phyloP scores from a whole-genome alignment of 2,888 invertebrate genomes.

The Diarsia mendica region DNA sequence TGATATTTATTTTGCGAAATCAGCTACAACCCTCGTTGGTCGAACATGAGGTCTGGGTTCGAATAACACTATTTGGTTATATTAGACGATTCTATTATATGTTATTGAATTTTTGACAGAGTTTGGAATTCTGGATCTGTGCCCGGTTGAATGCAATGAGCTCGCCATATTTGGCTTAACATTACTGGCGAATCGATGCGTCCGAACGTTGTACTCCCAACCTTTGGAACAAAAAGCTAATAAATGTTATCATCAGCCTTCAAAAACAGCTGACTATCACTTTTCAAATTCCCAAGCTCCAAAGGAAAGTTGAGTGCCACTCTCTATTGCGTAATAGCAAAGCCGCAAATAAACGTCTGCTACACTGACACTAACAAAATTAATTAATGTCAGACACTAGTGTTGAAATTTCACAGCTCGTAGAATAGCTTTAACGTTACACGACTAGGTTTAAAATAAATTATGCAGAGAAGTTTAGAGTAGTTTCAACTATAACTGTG shows the following conservation, averaged over 20 bases:
- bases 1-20: background rate
- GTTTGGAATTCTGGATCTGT: background rate
- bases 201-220: background rate
- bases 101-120: background rate
- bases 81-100: background rate
- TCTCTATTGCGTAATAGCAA: background rate
- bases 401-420: constrained; percentile 18
- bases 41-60: background rate
- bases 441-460: constrained; percentile 9
- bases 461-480: constrained; percentile 17
- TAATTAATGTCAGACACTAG: constrained; percentile 20
- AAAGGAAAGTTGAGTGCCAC: background rate
- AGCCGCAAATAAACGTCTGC: constrained; percentile 26
- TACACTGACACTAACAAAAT: constrained; percentile 12
- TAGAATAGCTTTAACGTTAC: background rate
- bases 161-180: background rate
- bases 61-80: background rate
- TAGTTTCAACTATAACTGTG: constrained; percentile 10
- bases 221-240: background rate
- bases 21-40: background rate
- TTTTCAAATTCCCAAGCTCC: background rate
- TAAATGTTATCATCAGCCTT: background rate
- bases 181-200: background rate
- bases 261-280: background rate
- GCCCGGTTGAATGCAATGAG: background rate